A percentile compares a stretch with the other conserved stretches of the same genome.
Conservation (phyloP, 2,888 invertebrate genomes). For the Xanthostigma xanthostigma region DNA sequence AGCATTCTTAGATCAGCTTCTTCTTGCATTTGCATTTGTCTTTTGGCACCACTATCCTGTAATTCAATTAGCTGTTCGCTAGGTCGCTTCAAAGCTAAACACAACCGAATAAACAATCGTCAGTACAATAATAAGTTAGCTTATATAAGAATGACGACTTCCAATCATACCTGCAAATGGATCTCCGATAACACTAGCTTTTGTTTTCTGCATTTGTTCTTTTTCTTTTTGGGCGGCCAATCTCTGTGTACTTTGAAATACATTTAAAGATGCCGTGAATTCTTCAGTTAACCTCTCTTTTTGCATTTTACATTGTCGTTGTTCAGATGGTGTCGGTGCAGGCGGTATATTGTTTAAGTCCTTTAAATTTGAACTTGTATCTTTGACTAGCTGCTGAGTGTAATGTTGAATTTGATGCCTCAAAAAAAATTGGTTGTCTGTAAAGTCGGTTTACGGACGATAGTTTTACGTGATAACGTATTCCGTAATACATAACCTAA, state of each 20-base stretch:
- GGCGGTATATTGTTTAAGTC: slow-evolving; percentile 54
- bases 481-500: no score
- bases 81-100: slow-evolving; percentile 12
- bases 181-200: slow-evolving; percentile 40
- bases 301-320: slow-evolving; percentile 73
- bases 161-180: slow-evolving; percentile 36
- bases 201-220: slow-evolving; percentile 67
- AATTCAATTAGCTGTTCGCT: slow-evolving; percentile 42
- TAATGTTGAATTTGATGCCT: slow-evolving; percentile 92
- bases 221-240: slow-evolving; percentile 82
- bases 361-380: slow-evolving; percentile 75
- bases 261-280: slow-evolving; percentile 76
- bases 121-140: not conserved
- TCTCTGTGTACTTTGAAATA: slow-evolving; percentile 76
- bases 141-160: slow-evolving; percentile 5
- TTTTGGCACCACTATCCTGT: slow-evolving; percentile 42
- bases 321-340: slow-evolving; percentile 42
- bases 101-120: no score
- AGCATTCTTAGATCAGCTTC: slow-evolving; percentile 71
- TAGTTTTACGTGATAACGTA: no score
- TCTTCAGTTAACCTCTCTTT: slow-evolving; percentile 83
- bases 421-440: no score
- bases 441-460: no score
- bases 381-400: slow-evolving; percentile 86
- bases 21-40: slow-evolving; percentile 57